A percentile compares a stretch with the other conserved stretches of the same genome.
Conservation (phyloP, 2,888 invertebrate genomes). For the Octodonta nipae region DNA sequence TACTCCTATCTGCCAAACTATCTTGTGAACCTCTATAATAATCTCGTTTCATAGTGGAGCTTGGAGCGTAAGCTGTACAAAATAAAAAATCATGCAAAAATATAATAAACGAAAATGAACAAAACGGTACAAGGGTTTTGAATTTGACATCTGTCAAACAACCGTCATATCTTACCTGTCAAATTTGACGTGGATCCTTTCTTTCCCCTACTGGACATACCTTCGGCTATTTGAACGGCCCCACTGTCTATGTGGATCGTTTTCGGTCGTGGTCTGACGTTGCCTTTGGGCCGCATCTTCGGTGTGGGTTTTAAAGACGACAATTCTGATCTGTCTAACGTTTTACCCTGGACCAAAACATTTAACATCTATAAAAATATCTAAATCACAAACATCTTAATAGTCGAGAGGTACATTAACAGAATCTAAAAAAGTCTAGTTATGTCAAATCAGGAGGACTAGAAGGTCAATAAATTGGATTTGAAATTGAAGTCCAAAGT, state of each 20-base stretch:
- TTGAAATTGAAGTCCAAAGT: too few species aligned
- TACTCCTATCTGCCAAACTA: conserved; percentile 62
- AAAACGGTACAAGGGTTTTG: conserved; percentile 5
- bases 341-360: conserved; percentile 55
- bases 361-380: too few species aligned
- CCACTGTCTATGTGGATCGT: conserved; percentile 81
- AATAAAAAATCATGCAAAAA: conserved; percentile 21
- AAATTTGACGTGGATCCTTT: conserved; percentile 74
- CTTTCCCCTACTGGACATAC: conserved; percentile 58
- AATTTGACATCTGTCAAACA: not conserved
- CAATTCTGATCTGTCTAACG: conserved; percentile 55
- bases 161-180: conserved; percentile 46
- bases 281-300: conserved; percentile 50
- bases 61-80: conserved; percentile 32
- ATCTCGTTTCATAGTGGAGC: conserved; percentile 67
- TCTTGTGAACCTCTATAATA: conserved; percentile 87
- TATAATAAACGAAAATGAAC: conserved; percentile 14
- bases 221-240: conserved; percentile 64
- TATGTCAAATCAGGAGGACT: too few species aligned
- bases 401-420: too few species aligned
- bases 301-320: conserved; percentile 47
- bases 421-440: too few species aligned
- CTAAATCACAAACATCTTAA: too few species aligned
- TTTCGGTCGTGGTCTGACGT: conserved; percentile 68
- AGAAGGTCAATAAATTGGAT: too few species aligned